A percentile compares a stretch with the other conserved stretches of the same genome.
These are phyloP conservation scores for Pseudobourletiella spinata DNA, from an alignment of 1,140 invertebrate genomes.

Conservation along the genomic window DNA sequence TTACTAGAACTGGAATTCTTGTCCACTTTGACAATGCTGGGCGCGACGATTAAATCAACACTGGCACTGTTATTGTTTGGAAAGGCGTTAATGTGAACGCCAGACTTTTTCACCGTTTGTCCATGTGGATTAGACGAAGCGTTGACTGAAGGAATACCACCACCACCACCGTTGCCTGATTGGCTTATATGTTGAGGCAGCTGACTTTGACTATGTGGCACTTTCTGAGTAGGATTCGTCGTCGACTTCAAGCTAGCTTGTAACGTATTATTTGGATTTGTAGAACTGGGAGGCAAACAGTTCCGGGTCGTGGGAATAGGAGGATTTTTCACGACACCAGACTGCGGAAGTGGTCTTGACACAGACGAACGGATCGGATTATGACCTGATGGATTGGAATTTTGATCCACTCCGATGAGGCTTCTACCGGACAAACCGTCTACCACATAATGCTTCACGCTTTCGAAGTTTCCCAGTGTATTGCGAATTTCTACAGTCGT, in stretches of 20 bases:
- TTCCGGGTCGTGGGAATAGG: neutral
- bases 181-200: conserved; percentile 3
- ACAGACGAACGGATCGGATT: conserved; percentile 14
- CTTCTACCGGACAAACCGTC: conserved; percentile 52
- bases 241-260: too few species aligned
- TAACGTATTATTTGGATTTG: neutral
- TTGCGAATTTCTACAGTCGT: conserved; percentile 63
- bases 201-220: conserved; percentile 14
- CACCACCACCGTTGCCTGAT: conserved; percentile 22
- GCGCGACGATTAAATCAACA: neutral
- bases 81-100: neutral
- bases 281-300: neutral
- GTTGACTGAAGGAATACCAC: neutral
- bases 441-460: conserved; percentile 51
- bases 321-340: neutral
- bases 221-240: neutral
- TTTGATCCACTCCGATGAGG: conserved; percentile 60
- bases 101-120: neutral
- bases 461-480: conserved; percentile 60
- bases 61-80: conserved; percentile 15
- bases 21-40: neutral
- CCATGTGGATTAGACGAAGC: neutral
- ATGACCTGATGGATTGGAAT: conserved; percentile 44
- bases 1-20: conserved; percentile 19
- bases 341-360: too few species aligned